A percentile compares a stretch with the other conserved stretches of the same genome.
Evolutionary conservation across 2,888 invertebrate genomes (phyloP).

Genomic region (Erannis defoliaria): DNA sequence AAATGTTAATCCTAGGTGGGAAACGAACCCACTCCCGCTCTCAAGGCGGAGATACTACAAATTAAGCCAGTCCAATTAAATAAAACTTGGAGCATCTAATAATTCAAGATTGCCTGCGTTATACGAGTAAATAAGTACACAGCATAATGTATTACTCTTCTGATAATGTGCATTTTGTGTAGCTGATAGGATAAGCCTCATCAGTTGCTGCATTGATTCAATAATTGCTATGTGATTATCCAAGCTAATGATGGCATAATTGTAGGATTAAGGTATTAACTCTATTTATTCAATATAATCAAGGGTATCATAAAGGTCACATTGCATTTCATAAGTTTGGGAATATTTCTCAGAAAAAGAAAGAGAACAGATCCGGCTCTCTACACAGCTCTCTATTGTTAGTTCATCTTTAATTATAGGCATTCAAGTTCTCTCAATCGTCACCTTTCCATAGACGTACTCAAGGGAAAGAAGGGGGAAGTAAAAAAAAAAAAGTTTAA

Average conservation of each 20-base stretch:
- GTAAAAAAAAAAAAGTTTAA: neutral
- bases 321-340: neutral
- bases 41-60: too few relatives aligned
- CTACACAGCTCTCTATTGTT: conserved; percentile 30
- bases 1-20: too few relatives aligned
- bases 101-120: too few relatives aligned
- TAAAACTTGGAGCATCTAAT: too few relatives aligned
- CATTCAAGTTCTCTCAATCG: conserved; percentile 45
- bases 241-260: conserved; percentile 1
- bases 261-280: neutral
- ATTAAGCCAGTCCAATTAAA: too few relatives aligned
- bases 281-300: neutral
- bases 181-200: conserved; percentile 43
- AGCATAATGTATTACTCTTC: too few relatives aligned
- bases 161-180: conserved; percentile 44
- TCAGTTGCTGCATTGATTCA: conserved; percentile 21
- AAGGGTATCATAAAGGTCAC: neutral
- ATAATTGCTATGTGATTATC: conserved; percentile 1
- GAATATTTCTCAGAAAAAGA: conserved; percentile 25
- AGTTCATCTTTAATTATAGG: conserved; percentile 44
- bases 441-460: conserved; percentile 21
- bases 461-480: neutral
- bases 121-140: too few relatives aligned
- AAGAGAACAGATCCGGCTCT: conserved; percentile 31
- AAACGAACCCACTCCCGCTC: too few relatives aligned